phyloP scores from a whole-genome alignment of 1,140 invertebrate species.

The Glossosoma conforme region DNA sequence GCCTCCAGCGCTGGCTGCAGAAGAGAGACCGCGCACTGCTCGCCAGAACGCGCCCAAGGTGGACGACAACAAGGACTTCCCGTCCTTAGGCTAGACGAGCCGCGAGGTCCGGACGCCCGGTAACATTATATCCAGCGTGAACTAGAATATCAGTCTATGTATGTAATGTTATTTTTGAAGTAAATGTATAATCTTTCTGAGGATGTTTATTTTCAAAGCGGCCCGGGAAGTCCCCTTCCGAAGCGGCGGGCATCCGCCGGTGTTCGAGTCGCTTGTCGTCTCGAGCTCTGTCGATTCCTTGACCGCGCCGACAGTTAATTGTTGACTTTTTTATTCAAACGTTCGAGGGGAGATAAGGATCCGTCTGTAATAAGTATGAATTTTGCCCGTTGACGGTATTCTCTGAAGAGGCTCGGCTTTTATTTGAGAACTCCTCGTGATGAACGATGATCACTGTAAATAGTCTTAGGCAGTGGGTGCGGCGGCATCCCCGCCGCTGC shows the following conservation, averaged over 20 bases:
- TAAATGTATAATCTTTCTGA: slow-evolving; percentile 53
- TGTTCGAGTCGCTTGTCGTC: background rate
- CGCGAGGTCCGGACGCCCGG: slow-evolving; percentile 12
- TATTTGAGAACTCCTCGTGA: slow-evolving; percentile 17
- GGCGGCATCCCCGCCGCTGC: no score
- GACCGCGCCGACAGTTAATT: slow-evolving; percentile 17
- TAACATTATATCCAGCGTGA: slow-evolving; percentile 23
- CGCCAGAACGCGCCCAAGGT: slow-evolving; percentile 78
- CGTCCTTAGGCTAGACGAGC: slow-evolving; percentile 72
- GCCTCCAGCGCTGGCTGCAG: slow-evolving; percentile 17
- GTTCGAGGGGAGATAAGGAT: slow-evolving; percentile 13
- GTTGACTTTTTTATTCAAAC: slow-evolving; percentile 22
- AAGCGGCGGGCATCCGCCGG: background rate
- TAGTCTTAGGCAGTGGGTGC: slow-evolving; percentile 10
- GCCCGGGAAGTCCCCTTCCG: slow-evolving; percentile 36
- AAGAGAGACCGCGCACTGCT: slow-evolving; percentile 36
- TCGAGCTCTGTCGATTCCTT: slow-evolving; percentile 12
- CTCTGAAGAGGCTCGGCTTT: no score
- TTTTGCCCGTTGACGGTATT: no score
- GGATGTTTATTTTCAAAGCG: slow-evolving; percentile 48
- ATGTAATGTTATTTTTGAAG: slow-evolving; percentile 53
- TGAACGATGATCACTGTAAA: slow-evolving; percentile 15
- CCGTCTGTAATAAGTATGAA: no score
- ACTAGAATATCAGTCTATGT: slow-evolving; percentile 36
- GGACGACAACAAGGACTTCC: slow-evolving; percentile 93